Base-by-base conservation (phyloP, 2,113 vertebrate species). In the Leiothrix lutea region DNA sequence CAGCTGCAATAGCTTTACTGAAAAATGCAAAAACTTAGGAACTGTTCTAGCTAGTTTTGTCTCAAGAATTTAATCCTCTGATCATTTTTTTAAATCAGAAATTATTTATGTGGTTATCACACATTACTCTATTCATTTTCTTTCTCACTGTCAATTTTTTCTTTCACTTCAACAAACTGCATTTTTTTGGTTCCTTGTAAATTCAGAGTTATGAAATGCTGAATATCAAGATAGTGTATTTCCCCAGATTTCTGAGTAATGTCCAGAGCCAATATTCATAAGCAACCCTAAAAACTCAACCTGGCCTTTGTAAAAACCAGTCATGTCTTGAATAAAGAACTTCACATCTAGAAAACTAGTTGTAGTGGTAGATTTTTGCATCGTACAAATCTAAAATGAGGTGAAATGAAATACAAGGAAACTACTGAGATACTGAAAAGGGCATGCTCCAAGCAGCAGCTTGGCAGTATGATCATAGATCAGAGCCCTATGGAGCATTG, bases 361-460 rank as follows among this genome's bases (percentile, higher is more conserved):
- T 67, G 20, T 40, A 87, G 47, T 28, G 13, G 25, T 72, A 71
- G 14, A 38, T 61, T 80, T 94, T 81, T 82, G 6, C 70, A 31
- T 25, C 31, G 10, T 36, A 33, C 25, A 79, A 72, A 64, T 79
- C 16, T 64, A 90, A 95, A 96, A 86, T 48, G 31, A 82, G 54
- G 13, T 72, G 44, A 94, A 93, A 84, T 75, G 12, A 82, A 93
- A 88, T 60, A 18, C 20, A 65, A 31, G 31, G 40, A 85, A 94
- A 87, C 20, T 94, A 25, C 57, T 85, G 73, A 81, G 61, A 64
- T 14, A 44, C 38, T 28, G 38, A 84, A 79, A 57, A 85, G 31
- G 92, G 61, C 48, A 72, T 82, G 62, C 54, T 88, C 28, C 74
- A 80, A 94, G 85, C 81, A 90, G 62, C 53, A 90, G 19, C 67